phyloP scores from a whole-genome alignment of 2,797 vertebrate species.

The Semaprochilodus insignis region DNA sequence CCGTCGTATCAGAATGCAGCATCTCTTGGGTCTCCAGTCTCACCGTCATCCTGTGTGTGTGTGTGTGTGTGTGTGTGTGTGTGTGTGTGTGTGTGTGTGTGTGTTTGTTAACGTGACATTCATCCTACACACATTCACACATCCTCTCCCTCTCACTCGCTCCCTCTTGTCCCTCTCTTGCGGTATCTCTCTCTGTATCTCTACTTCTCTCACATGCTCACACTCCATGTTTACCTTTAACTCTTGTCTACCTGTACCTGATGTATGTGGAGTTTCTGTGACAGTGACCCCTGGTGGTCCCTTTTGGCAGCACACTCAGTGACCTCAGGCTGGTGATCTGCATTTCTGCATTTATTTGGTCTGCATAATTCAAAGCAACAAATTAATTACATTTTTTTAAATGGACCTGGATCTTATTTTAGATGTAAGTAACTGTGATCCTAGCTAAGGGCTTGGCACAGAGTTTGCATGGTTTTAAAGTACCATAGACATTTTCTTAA shows the following conservation, averaged over 20 bases:
- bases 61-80: constrained; percentile 33
- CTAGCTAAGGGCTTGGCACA: background rate
- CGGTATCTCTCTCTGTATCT: background rate
- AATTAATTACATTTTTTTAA: background rate
- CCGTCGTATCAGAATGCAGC: constrained; percentile 76
- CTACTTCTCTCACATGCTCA: background rate
- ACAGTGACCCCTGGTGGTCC: constrained; percentile 33
- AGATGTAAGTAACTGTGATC: background rate
- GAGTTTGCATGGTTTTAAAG: background rate
- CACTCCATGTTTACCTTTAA: constrained; percentile 4
- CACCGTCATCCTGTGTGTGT: background rate
- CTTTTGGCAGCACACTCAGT: background rate
- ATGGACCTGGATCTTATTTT: background rate
- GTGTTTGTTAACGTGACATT: background rate
- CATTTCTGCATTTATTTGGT: background rate
- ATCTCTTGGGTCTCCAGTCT: constrained; percentile 64
- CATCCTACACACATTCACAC: background rate
- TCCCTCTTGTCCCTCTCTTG: background rate
- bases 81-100: constrained; percentile 30
- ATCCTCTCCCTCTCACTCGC: background rate
- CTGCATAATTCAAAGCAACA: background rate
- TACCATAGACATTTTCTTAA: background rate
- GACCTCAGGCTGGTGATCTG: background rate
- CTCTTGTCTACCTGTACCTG: background rate
- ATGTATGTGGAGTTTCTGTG: background rate